These are phyloP conservation scores for Rhinolophus ferrumequinum DNA, from an alignment of 2,113 vertebrate genomes.

Conservation along the genomic window DNA sequence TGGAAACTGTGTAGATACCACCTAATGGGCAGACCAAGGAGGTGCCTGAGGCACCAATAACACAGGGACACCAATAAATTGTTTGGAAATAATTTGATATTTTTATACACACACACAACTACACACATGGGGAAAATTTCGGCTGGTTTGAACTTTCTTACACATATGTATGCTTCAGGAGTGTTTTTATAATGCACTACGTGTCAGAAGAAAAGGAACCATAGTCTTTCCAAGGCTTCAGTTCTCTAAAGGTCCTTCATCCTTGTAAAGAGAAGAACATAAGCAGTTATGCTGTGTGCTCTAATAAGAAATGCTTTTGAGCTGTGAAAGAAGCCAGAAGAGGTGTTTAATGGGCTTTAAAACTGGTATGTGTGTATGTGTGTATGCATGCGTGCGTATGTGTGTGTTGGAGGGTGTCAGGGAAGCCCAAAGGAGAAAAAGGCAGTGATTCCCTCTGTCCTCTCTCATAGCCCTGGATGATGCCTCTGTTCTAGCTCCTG, in stretches of 20 bases:
- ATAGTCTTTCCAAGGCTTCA: neutral
- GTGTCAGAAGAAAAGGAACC: neutral
- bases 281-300: neutral
- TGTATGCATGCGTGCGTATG: no score
- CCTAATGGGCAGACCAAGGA: neutral
- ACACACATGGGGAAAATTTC: neutral
- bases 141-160: neutral
- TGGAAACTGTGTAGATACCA: neutral
- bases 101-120: neutral
- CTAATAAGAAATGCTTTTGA: neutral
- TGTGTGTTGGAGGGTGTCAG: neutral
- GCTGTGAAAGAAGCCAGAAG: neutral
- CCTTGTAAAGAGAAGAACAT: neutral
- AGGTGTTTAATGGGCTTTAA: neutral
- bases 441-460: neutral
- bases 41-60: neutral
- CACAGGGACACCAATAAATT: neutral
- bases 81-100: neutral
- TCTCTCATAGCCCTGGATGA: neutral
- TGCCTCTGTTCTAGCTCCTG: neutral
- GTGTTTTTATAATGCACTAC: neutral
- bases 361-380: neutral
- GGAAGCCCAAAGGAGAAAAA: neutral
- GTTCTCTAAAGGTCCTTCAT: neutral
- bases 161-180: neutral